Evolutionary conservation across 2,888 invertebrate genomes (phyloP), one percentile per base, ranked within the genome.

Genomic region (Axea sp.): DNA sequence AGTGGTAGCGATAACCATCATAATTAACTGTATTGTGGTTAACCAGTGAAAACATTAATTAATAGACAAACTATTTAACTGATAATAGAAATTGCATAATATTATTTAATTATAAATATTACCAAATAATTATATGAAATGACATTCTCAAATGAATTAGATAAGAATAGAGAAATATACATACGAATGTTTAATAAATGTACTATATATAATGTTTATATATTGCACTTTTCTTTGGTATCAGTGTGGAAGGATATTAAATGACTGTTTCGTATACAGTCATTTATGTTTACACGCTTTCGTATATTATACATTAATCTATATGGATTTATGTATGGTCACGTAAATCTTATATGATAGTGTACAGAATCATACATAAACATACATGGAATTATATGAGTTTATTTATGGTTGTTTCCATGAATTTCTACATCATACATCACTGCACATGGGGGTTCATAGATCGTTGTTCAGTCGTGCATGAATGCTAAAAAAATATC

Each of bases 321-420:
- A 30, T 59, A 68, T 49, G 26, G 49, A 57, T 68, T 68, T 49
- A 51, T 57, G 67, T 68, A 59, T 19, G 67, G 41, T 33, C 67
- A 68, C 59, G 49, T 68, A 68, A 49, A 57, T 41, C 49, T 24
- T 24, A 15, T 31, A 39, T 43, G 37, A 41, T 28, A 51, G 57
- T 51, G 35, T 14, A 17, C 9, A 11, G 24, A 51, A 39, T 51
- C 59, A 68, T 59, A 41, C 68, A 68, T 51, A 59, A 59, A 59
- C 59, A 59, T 57, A 68, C 43, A 9, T 15, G 24, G 43, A 59
- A 51, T 68, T 59, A 68, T 51, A 43, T 51, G 9, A 43, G 31
- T 68, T 68, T 68, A 68, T 59, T 59, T 59, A 59, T 43, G 51
- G 57, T 57, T 67, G 30, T 41, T 55, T 57, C 14, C 41, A 57